Percentiles rank a stretch among this genome's conserved stretches.
Conservation (phyloP, 1,140 invertebrate species). For the Schlechtendalia chinensis region DNA sequence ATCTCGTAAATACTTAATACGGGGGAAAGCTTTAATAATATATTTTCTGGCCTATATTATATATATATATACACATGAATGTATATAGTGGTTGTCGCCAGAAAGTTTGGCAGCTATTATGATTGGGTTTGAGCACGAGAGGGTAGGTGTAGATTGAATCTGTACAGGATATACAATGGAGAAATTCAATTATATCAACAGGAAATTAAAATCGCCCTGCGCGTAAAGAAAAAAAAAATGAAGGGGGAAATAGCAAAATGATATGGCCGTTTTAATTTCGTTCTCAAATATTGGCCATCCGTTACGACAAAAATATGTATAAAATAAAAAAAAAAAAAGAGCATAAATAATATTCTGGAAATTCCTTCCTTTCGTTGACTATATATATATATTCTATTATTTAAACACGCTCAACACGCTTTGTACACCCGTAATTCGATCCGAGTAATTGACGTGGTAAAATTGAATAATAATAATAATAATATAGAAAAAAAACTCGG, state of each 20-base stretch:
- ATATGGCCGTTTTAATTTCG: slow-evolving; percentile 35
- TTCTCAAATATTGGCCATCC: slow-evolving; percentile 15
- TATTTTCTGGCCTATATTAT: not conserved
- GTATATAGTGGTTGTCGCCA: not conserved
- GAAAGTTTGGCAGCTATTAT: slow-evolving; percentile 33
- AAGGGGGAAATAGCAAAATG: slow-evolving; percentile 14
- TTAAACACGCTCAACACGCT: slow-evolving; percentile 23
- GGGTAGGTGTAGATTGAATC: slow-evolving; percentile 28
- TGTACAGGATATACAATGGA: slow-evolving; percentile 23
- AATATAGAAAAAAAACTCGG: too few relatives aligned
- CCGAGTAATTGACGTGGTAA: slow-evolving; percentile 12
- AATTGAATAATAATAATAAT: not conserved
- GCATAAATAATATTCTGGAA: not conserved
- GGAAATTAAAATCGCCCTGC: slow-evolving; percentile 47
- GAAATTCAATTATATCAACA: slow-evolving; percentile 49
- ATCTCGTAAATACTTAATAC: not conserved
- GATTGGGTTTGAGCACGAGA: slow-evolving; percentile 20
- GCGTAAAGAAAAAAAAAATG: slow-evolving; percentile 25
- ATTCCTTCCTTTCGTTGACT: not conserved
- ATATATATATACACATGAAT: not conserved
- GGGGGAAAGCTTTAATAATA: slow-evolving; percentile 4
- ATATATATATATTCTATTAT: not conserved
- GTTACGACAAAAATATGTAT: slow-evolving; percentile 26
- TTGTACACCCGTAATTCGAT: not conserved
- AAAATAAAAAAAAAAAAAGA: not conserved